Conservation (phyloP, 1,140 invertebrate species). For the Drosophila carrolli region DNA sequence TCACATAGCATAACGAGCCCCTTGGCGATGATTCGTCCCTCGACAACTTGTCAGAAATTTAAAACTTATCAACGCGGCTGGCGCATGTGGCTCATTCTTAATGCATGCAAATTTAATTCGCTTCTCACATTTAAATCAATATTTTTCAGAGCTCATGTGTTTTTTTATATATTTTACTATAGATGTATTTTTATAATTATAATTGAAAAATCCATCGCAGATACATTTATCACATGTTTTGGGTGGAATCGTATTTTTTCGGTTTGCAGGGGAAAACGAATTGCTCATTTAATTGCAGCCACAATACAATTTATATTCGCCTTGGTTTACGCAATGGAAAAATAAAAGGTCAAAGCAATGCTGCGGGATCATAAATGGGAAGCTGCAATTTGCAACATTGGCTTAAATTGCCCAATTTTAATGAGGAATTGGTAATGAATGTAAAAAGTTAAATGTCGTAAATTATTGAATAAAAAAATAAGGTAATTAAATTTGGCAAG, state of each 20-base stretch:
- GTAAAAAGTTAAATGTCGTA: neutral
- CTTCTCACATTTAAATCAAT: slow-evolving; percentile 64
- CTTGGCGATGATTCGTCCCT: slow-evolving; percentile 26
- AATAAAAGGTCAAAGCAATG: slow-evolving; percentile 16
- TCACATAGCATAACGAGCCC: slow-evolving; percentile 51
- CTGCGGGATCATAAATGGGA: slow-evolving; percentile 14
- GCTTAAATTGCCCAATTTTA: slow-evolving; percentile 15
- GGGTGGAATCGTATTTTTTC: slow-evolving; percentile 49
- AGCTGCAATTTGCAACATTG: slow-evolving; percentile 23
- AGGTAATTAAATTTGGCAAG: slow-evolving; percentile 2
- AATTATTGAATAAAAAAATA: slow-evolving; percentile 2
- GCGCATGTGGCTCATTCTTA: slow-evolving; percentile 20
- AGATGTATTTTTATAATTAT: slow-evolving; percentile 45
- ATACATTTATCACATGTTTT: slow-evolving; percentile 57
- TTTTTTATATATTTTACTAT: neutral
- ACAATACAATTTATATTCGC: slow-evolving; percentile 61
- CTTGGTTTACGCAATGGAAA: slow-evolving; percentile 16
- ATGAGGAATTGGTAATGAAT: slow-evolving; percentile 20
- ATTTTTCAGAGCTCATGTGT: slow-evolving; percentile 10
- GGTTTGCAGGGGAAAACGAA: slow-evolving; percentile 19
- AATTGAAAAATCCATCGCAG: slow-evolving; percentile 47
- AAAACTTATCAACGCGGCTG: slow-evolving; percentile 35
- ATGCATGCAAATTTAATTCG: slow-evolving; percentile 53
- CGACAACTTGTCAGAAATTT: slow-evolving; percentile 63
- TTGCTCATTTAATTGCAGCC: slow-evolving; percentile 61